These are phyloP conservation scores for Catharus fuscescens DNA, from an alignment of 2,113 vertebrate species.

Conservation along the genomic window DNA sequence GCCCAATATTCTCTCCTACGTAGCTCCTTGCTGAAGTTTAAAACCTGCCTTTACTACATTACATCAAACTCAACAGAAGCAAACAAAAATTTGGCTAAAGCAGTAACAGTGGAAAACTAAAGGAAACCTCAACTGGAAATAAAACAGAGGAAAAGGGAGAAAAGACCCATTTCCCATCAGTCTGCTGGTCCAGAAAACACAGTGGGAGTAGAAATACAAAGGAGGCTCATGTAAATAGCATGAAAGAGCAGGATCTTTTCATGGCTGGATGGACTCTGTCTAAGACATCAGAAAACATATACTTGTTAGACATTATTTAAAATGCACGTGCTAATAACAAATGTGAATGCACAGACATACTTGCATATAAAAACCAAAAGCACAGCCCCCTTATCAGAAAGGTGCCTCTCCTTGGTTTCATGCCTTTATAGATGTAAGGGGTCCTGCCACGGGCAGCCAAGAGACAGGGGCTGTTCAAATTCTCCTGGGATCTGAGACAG, in stretches of 20 bases:
- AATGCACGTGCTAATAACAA: background rate
- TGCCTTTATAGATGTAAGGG: background rate
- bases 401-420: background rate
- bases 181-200: background rate
- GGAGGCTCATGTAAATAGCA: background rate
- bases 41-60: slow-evolving; percentile 11
- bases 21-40: slow-evolving; percentile 11
- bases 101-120: background rate
- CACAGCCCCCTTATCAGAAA: background rate
- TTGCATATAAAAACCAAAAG: background rate
- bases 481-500: background rate
- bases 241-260: background rate
- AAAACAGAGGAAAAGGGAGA: background rate
- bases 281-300: background rate
- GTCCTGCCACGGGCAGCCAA: background rate
- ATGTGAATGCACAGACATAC: background rate
- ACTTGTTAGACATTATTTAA: background rate
- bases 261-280: background rate
- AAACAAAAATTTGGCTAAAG: background rate
- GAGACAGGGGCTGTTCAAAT: background rate
- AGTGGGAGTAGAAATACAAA: background rate
- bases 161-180: background rate
- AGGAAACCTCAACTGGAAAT: background rate
- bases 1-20: background rate
- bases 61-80: background rate